A percentile compares a stretch with the other conserved stretches of the same genome.
These are phyloP conservation scores for Macroglossus sobrinus DNA, from an alignment of 2,113 vertebrate genomes.

Conservation along the genomic window DNA sequence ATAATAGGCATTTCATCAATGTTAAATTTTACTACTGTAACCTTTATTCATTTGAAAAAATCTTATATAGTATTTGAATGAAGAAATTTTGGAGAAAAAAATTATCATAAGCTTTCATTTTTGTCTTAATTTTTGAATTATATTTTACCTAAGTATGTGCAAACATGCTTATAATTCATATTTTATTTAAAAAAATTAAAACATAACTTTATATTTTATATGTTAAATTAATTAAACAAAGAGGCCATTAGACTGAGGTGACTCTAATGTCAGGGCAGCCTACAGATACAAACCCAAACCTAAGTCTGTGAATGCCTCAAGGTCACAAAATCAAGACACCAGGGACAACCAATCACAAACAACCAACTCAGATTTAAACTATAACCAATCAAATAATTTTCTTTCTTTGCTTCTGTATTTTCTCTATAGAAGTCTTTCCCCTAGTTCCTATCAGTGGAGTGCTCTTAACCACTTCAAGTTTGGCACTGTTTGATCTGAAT, in stretches of 20 bases:
- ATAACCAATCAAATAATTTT: not conserved
- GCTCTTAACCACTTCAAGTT: not conserved
- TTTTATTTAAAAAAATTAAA: not conserved
- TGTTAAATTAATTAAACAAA: not conserved
- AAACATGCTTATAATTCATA: not conserved
- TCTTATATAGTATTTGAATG: not conserved
- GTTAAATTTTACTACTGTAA: constrained; percentile 23
- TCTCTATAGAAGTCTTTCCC: not conserved
- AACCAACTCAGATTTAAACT: not conserved
- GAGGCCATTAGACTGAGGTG: not conserved
- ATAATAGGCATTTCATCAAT: not conserved
- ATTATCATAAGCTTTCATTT: not conserved
- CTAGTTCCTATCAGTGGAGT: not conserved
- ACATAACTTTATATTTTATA: not conserved
- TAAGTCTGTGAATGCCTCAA: not conserved
- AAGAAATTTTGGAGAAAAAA: not conserved
- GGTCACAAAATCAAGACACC: not conserved
- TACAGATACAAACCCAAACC: not conserved
- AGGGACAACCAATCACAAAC: not conserved
- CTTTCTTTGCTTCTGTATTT: not conserved
- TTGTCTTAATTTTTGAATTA: constrained; percentile 13
- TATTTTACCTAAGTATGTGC: constrained; percentile 8
- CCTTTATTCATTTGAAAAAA: not conserved
- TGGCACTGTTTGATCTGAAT: not conserved
- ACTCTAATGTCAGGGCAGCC: not conserved